Conservation (phyloP, 2,888 invertebrate genomes). For the Pammene aurita region DNA sequence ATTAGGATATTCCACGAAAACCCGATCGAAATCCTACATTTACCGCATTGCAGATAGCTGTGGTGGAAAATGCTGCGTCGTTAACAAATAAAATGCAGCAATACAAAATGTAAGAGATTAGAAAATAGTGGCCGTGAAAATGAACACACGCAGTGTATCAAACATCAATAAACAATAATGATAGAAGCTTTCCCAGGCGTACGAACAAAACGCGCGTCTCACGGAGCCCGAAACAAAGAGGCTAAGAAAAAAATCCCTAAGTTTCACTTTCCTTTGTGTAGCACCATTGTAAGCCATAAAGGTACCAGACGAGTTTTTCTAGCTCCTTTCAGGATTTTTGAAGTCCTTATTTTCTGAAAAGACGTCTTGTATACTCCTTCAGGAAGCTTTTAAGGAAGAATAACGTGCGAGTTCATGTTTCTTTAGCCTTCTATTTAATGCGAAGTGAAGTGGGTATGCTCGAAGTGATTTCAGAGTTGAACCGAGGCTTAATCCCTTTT, state of each 20-base stretch:
- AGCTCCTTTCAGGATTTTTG: conserved; percentile 44
- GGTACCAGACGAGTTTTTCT: conserved; percentile 58
- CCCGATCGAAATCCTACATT: conserved; percentile 3
- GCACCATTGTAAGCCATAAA: conserved; percentile 60
- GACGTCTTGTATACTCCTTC: conserved; percentile 1
- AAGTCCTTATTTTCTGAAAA: conserved; percentile 29
- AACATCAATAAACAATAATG: conserved; percentile 59
- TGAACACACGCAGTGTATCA: conserved; percentile 24
- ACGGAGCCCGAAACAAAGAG: conserved; percentile 59
- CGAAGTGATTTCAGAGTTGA: too few species aligned
- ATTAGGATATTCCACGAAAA: neutral
- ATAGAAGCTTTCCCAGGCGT: conserved; percentile 65
- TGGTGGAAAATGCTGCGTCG: neutral
- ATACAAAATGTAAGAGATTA: conserved; percentile 29
- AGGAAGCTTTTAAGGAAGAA: conserved; percentile 1
- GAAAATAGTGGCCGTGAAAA: conserved; percentile 38
- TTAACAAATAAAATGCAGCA: too few species aligned
- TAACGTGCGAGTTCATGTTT: neutral
- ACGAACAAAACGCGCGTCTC: conserved; percentile 58
- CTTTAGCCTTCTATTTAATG: neutral
- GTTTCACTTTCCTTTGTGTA: conserved; percentile 72
- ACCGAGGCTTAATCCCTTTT: neutral
- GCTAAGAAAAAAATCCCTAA: conserved; percentile 62
- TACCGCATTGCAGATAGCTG: conserved; percentile 24
- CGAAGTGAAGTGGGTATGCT: conserved; percentile 1